Conservation (phyloP, 2,113 vertebrate genomes). For the Scomber colias region DNA sequence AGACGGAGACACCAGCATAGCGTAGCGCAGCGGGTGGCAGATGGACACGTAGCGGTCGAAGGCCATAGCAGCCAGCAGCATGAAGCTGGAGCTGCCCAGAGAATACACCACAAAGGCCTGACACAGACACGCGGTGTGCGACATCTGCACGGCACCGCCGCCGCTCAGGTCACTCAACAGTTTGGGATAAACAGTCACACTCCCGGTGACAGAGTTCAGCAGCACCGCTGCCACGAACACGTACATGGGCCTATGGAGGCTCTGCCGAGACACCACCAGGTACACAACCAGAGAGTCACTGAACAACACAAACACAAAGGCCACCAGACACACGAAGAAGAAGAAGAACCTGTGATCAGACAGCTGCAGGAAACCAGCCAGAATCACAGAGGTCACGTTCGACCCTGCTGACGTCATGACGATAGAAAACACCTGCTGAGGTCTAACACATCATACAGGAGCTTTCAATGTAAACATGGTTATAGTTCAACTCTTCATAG, state of each 20-base stretch:
- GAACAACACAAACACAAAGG: conserved; percentile 18
- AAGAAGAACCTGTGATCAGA: not conserved
- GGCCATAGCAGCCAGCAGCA: conserved; percentile 36
- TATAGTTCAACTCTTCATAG: no score
- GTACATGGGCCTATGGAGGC: conserved; percentile 33
- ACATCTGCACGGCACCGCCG: not conserved
- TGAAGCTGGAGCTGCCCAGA: conserved; percentile 14
- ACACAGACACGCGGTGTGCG: not conserved
- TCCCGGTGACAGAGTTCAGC: not conserved
- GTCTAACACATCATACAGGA: no score
- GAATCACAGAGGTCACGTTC: conserved; percentile 18
- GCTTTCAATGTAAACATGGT: no score
- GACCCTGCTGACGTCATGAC: not conserved
- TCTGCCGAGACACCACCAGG: conserved; percentile 15
- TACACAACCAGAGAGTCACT: conserved; percentile 23
- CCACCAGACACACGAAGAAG: not conserved
- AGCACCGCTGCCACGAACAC: conserved; percentile 29
- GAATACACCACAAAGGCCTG: conserved; percentile 6
- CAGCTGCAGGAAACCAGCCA: conserved; percentile 14
- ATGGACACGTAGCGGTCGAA: conserved; percentile 43
- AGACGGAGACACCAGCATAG: not conserved
- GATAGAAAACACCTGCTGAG: no score
- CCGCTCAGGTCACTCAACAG: conserved; percentile 11
- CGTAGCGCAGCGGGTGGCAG: conserved; percentile 32
- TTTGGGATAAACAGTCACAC: not conserved